Conservation (phyloP, 2,797 vertebrate genomes). For the Smutsia temminckii region DNA sequence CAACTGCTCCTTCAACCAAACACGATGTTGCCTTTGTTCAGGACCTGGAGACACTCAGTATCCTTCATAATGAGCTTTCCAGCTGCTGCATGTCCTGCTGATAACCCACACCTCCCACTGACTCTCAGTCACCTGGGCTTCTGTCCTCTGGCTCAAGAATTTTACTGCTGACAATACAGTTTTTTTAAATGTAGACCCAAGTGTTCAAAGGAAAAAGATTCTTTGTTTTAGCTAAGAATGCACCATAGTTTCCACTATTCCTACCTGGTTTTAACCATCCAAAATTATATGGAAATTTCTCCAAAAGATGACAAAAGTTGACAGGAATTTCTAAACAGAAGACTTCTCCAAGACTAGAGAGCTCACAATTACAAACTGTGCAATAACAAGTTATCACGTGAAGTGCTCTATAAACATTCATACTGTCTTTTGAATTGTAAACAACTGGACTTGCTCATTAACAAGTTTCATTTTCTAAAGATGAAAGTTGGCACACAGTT, state of each 20-base stretch:
- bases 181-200: neutral
- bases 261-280: neutral
- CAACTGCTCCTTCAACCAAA: neutral
- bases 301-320: neutral
- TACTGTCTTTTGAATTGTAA: neutral
- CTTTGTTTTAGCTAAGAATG: neutral
- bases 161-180: neutral
- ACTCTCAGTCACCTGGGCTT: too few species aligned
- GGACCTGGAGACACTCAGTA: neutral
- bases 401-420: neutral
- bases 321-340: constrained; percentile 13
- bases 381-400: neutral
- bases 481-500: neutral
- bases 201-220: neutral
- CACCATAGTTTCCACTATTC: neutral
- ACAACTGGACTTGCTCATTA: neutral
- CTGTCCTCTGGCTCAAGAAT: neutral
- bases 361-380: neutral
- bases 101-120: neutral
- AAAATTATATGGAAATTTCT: neutral
- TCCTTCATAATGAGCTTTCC: neutral
- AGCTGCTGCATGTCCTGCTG: neutral
- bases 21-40: neutral
- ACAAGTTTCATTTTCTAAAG: constrained; percentile 23
- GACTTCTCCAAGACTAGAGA: neutral